Conservation (phyloP, 2,797 vertebrate species). For the Gymnoscopelus braueri region DNA sequence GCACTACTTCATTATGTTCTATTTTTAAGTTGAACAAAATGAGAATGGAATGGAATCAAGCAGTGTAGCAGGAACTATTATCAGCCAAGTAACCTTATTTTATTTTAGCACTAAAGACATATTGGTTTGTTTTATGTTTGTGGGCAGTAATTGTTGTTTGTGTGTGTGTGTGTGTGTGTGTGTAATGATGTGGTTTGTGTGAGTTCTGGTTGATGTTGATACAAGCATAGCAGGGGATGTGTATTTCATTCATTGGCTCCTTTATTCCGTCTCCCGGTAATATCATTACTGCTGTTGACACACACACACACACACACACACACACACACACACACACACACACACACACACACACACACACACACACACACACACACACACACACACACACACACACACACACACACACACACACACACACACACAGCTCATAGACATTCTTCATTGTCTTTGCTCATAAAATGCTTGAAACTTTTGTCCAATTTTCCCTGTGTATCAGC, state of each 20-base stretch:
- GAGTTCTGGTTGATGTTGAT: conserved; percentile 54
- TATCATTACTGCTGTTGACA: conserved; percentile 60
- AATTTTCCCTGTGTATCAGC: conserved; percentile 51
- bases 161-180: too few species aligned
- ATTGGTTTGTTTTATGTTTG: too few species aligned
- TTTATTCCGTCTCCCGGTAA: conserved; percentile 61
- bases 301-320: conserved; percentile 37
- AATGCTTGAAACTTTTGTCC: conserved; percentile 36
- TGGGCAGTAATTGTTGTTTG: too few species aligned
- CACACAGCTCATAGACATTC: too few species aligned
- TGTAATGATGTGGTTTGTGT: conserved; percentile 54
- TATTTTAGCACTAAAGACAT: too few species aligned
- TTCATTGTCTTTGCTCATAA: conserved; percentile 37
- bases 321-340: conserved; percentile 8
- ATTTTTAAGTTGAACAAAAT: too few species aligned
- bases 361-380: conserved; percentile 25
- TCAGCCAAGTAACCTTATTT: too few species aligned
- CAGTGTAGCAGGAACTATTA: too few species aligned
- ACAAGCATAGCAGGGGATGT: conserved; percentile 55
- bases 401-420: conserved; percentile 25
- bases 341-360: too few species aligned
- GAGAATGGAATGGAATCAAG: too few species aligned
- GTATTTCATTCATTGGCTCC: conserved; percentile 55
- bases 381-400: conserved; percentile 40
- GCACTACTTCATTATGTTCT: too few species aligned